Evolutionary conservation across 1,140 invertebrate genomes (phyloP).

Genomic region (Drosophila varians): DNA sequence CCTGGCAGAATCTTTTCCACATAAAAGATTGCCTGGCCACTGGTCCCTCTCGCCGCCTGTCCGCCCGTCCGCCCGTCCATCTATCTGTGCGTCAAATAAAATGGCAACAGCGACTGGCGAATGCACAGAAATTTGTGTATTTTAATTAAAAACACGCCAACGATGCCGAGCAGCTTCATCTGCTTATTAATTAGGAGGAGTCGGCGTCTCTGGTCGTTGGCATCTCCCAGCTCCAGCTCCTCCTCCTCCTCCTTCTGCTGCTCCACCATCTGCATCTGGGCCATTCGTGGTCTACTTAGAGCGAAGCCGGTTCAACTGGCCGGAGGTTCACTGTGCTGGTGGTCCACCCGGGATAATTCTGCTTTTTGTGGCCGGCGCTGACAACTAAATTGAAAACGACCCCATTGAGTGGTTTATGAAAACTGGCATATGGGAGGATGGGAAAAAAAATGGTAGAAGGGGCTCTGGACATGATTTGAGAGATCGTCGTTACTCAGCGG

Average conservation of each 20-base stretch:
- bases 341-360: constrained; percentile 49
- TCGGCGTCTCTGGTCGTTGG: constrained; percentile 29
- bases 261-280: background rate
- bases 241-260: background rate
- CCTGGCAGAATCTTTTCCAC: constrained; percentile 25
- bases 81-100: constrained; percentile 55
- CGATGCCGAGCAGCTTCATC: constrained; percentile 68
- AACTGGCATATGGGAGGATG: constrained; percentile 18
- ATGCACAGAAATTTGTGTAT: constrained; percentile 78
- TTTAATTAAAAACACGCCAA: constrained; percentile 76
- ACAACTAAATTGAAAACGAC: constrained; percentile 62
- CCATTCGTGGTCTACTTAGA: constrained; percentile 47
- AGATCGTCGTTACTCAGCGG: constrained; percentile 30
- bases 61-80: background rate
- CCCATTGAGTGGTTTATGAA: constrained; percentile 68
- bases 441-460: constrained; percentile 1
- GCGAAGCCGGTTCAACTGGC: constrained; percentile 47
- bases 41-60: constrained; percentile 3
- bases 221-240: background rate
- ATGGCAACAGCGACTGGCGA: constrained; percentile 57
- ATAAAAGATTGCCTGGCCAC: constrained; percentile 36
- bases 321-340: constrained; percentile 64
- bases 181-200: constrained; percentile 72
- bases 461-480: constrained; percentile 30
- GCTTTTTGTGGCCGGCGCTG: constrained; percentile 55